Conservation (phyloP, 2,888 invertebrate genomes). For the Eurois occulta region DNA sequence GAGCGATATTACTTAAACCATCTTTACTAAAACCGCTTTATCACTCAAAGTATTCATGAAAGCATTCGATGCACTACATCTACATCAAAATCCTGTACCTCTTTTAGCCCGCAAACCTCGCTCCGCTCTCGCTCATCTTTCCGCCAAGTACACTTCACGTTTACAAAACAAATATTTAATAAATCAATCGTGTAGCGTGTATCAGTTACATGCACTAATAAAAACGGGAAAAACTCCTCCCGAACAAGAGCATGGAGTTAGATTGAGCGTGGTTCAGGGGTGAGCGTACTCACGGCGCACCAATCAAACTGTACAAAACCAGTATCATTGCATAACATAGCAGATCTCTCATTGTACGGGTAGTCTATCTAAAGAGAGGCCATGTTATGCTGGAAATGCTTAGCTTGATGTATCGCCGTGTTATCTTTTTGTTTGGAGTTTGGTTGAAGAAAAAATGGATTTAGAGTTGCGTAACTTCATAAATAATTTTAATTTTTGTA, state of each 20-base stretch:
- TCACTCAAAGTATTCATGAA: background rate
- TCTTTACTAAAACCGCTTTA: background rate
- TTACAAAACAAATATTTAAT: conserved; percentile 60
- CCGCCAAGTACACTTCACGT: conserved; percentile 1
- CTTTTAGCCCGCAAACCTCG: background rate
- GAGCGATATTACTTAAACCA: background rate
- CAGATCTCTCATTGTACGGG: too few relatives aligned
- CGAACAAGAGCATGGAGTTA: background rate
- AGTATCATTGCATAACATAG: too few relatives aligned
- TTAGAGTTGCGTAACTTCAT: background rate
- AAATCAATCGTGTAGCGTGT: conserved; percentile 75
- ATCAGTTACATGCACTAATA: conserved; percentile 80
- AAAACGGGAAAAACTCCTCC: conserved; percentile 67
- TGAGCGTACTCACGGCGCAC: too few relatives aligned
- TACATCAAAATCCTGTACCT: background rate
- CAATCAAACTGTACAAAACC: too few relatives aligned
- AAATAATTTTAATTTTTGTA: background rate
- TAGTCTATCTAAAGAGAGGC: too few relatives aligned
- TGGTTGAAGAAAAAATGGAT: background rate
- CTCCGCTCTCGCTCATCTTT: conserved; percentile 27
- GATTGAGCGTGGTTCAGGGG: conserved; percentile 5
- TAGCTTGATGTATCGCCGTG: too few relatives aligned
- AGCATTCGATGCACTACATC: background rate
- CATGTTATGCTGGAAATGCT: too few relatives aligned
- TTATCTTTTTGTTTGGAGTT: background rate